Evolutionary conservation across 2,113 vertebrate genomes (phyloP).

Genomic region (Podarcis raffonei): DNA sequence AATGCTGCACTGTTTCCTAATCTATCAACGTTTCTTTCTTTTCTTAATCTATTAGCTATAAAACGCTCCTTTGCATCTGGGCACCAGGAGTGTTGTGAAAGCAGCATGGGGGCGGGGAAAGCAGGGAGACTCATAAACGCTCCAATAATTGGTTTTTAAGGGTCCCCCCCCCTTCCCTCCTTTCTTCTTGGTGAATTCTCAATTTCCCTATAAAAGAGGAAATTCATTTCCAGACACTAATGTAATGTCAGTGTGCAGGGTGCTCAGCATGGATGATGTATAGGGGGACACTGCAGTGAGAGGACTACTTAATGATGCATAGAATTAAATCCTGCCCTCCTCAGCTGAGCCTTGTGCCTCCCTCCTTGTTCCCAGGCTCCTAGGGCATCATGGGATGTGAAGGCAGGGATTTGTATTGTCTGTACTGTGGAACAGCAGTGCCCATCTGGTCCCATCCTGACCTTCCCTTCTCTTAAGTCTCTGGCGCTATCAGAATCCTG

Average conservation of each 20-base stretch:
- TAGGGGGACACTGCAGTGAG: conserved; percentile 94
- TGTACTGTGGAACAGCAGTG: neutral
- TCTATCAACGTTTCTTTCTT: conserved; percentile 73
- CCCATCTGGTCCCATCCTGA: neutral
- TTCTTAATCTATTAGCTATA: conserved; percentile 73
- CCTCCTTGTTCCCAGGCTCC: conserved; percentile 73
- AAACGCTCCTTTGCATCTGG: conserved; percentile 73
- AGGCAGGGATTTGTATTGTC: conserved; percentile 14
- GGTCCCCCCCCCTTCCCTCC: conserved; percentile 67
- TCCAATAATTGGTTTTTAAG: conserved; percentile 70
- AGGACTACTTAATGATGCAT: conserved; percentile 99
- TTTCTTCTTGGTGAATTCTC: conserved; percentile 88
- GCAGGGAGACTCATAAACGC: conserved; percentile 64
- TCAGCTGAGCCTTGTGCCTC: conserved; percentile 91
- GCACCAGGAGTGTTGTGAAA: conserved; percentile 59
- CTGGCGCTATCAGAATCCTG: neutral
- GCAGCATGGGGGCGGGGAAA: conserved; percentile 46
- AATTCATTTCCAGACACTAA: conserved; percentile 98
- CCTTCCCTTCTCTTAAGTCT: neutral
- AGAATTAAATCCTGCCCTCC: conserved; percentile 96
- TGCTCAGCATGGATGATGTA: conserved; percentile 98
- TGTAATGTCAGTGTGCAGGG: conserved; percentile 98
- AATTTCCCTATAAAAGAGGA: conserved; percentile 96
- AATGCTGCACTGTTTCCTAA: conserved; percentile 29
- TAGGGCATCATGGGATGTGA: conserved; percentile 60